Conservation (phyloP, 2,113 vertebrate genomes). For the Carassius carassius region DNA sequence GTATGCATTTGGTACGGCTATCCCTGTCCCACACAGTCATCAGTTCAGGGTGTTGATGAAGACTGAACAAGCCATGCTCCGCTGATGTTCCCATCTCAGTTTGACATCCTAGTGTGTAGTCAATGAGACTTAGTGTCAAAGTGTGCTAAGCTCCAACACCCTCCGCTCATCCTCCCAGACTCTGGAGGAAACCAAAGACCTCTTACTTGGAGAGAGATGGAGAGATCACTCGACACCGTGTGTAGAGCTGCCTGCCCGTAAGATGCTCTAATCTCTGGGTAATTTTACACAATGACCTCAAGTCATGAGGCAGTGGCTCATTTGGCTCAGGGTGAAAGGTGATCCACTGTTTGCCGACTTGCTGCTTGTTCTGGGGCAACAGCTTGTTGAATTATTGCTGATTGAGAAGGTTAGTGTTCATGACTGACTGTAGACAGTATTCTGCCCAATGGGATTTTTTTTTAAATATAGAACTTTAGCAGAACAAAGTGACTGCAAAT, state of each 20-base stretch:
- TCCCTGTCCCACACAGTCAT: not conserved
- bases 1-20: not conserved
- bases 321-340: not conserved
- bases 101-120: not conserved
- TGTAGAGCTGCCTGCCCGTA: constrained; percentile 33
- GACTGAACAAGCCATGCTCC: not conserved
- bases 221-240: constrained; percentile 29
- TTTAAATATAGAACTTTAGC: not conserved
- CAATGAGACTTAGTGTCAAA: not conserved
- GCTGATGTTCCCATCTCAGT: not conserved
- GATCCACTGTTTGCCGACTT: constrained; percentile 9
- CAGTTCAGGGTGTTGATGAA: not conserved
- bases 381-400: constrained; percentile 20
- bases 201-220: constrained; percentile 37
- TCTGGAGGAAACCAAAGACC: constrained; percentile 34
- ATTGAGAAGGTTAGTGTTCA: constrained; percentile 8
- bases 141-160: not conserved
- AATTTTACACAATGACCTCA: constrained; percentile 34
- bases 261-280: constrained; percentile 47
- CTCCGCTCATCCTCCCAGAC: constrained; percentile 4
- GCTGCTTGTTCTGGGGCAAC: not conserved
- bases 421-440: not conserved
- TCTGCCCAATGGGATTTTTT: not conserved
- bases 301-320: constrained; percentile 20
- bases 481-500: not conserved